Base-by-base conservation (phyloP, 2,888 invertebrate genomes). In the Lithosia quadra region DNA sequence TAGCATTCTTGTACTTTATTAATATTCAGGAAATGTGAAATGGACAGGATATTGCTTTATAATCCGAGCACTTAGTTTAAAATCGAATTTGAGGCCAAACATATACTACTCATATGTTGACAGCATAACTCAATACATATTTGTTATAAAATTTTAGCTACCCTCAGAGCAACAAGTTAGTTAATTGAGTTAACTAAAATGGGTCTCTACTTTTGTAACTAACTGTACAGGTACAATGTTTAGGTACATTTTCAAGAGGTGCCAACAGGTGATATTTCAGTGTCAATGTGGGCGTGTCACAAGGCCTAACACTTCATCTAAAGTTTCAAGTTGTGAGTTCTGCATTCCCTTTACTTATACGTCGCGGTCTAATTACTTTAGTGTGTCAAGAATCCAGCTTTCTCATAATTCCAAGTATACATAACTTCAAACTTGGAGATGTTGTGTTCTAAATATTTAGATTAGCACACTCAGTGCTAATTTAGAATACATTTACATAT, bases 221-320 rank as follows among this genome's bases (percentile, higher is more conserved):
- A 34, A 10, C 10, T 34, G 34, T 10, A 34, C 10, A 34, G 34
- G 9, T 33, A n/a, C n/a, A n/a, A 33, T 43, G 8, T 49, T 49
- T 49, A n/a, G n/a, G n/a, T n/a, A 49, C 9, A n/a, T 49, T 49
- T 2, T 49, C n/a, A 49, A 49, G 49, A 18, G 9, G n/a, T 49
- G 8, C n/a, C 49, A 49, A 49, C n/a, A 49, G 49, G 49, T 49
- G 49, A 49, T n/a, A 49, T n/a, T 49, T 49, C 49, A 49, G n/a
- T 49, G 49, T n/a, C 49, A n/a, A n/a, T 49, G n/a, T 49, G 49
- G 49, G 49, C n/a, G 49, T 49, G 18, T 43, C 7, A 43, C 18
- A 43, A 43, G 43, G 43, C 18, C 18, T 18, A 43, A 49, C 8
- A n/a, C n/a, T 43, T 13, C 9, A n/a, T n/a, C n/a, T n/a, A 49